phyloP scores from a whole-genome alignment of 2,113 vertebrate genomes.

The Tamias sibiricus region DNA sequence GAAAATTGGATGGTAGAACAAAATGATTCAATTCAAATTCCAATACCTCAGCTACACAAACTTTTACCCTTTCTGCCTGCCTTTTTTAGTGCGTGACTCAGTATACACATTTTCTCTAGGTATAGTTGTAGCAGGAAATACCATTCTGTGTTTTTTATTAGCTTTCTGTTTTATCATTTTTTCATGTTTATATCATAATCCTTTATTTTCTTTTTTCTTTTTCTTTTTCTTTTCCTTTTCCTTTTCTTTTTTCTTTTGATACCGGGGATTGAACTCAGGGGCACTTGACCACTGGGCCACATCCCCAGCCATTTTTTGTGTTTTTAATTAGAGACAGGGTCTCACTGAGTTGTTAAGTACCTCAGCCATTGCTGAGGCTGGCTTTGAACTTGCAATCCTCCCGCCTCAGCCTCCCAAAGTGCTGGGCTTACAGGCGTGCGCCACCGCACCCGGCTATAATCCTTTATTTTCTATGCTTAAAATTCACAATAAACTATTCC shows the following conservation, averaged over 20 bases:
- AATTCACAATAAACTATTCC: neutral
- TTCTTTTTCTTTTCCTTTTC: too few species aligned
- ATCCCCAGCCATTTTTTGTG: too few species aligned
- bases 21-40: neutral
- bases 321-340: too few species aligned
- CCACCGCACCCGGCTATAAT: too few species aligned
- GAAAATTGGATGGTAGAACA: neutral
- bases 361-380: too few species aligned
- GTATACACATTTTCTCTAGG: neutral
- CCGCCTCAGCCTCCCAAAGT: too few species aligned
- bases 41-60: neutral
- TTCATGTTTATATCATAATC: neutral
- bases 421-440: too few species aligned
- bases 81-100: neutral
- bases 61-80: neutral
- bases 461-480: neutral
- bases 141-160: neutral
- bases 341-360: too few species aligned
- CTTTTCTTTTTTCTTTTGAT: too few species aligned
- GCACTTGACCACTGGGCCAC: too few species aligned
- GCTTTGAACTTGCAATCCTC: too few species aligned
- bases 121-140: neutral
- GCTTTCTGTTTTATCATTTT: neutral
- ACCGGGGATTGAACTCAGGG: too few species aligned
- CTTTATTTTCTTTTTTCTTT: slow-evolving; percentile 4